A percentile compares a stretch with the other conserved stretches of the same genome.
phyloP scores from a whole-genome alignment of 2,113 vertebrate genomes.

The Ceyx margarethae region DNA sequence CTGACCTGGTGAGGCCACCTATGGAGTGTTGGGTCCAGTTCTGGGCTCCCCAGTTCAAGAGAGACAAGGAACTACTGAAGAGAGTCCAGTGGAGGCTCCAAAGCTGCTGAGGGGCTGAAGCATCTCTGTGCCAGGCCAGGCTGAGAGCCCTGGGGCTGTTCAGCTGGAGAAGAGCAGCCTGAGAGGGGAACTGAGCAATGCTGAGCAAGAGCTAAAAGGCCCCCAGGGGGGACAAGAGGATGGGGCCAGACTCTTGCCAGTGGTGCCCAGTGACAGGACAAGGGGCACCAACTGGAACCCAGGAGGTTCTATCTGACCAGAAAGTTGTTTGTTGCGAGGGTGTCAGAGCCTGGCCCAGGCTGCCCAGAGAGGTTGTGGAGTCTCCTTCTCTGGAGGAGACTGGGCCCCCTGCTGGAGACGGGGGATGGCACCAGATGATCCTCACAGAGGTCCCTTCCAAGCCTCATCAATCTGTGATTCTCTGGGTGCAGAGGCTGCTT shows the following conservation, averaged over 20 bases:
- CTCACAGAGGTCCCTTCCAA: neutral
- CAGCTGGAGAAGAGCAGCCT: neutral
- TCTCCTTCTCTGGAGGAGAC: neutral
- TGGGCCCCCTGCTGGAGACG: neutral
- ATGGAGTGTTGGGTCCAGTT: neutral
- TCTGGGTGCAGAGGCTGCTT: fast-evolving
- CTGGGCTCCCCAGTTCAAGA: neutral
- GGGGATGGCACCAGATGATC: neutral
- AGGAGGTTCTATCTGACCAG: neutral
- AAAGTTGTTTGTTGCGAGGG: neutral
- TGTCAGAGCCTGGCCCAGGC: neutral
- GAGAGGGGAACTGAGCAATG: neutral
- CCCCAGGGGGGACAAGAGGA: too few relatives aligned
- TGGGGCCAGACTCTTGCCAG: too few relatives aligned
- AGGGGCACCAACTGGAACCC: too few relatives aligned
- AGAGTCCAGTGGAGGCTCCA: neutral
- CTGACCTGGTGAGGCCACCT: neutral
- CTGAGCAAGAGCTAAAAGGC: neutral
- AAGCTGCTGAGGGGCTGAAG: neutral
- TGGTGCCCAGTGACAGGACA: too few relatives aligned
- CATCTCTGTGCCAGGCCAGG: neutral
- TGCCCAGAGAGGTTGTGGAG: neutral
- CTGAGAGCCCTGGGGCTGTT: neutral
- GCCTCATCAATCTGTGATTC: neutral
- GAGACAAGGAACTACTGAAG: neutral